Evolutionary conservation across 2,113 vertebrate genomes (phyloP).

Genomic region (Epinephelus moara): DNA sequence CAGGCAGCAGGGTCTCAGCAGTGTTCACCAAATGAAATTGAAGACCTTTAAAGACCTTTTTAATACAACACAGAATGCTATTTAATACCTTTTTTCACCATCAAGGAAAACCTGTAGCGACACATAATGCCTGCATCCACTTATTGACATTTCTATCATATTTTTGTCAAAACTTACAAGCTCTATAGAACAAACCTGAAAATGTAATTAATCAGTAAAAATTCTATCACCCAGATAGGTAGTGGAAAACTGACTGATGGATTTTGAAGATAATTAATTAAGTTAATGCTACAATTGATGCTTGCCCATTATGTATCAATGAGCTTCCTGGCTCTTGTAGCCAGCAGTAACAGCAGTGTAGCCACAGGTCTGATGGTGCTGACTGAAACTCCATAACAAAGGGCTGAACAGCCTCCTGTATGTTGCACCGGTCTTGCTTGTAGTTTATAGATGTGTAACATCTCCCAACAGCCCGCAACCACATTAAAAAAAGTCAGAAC

Average conservation of each 20-base stretch:
- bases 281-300: neutral
- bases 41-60: neutral
- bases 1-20: too few species aligned
- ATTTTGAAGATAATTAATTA: neutral
- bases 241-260: neutral
- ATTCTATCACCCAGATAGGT: neutral
- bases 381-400: neutral
- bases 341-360: too few species aligned
- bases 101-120: neutral
- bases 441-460: neutral
- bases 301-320: too few species aligned
- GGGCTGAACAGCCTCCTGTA: too few species aligned
- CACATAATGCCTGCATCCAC: too few species aligned
- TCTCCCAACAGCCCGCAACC: neutral
- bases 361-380: neutral
- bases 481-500: neutral
- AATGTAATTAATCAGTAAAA: neutral
- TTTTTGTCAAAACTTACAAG: too few species aligned
- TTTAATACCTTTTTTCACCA: neutral
- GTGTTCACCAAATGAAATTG: neutral
- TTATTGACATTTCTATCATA: too few species aligned
- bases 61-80: neutral
- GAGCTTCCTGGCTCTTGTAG: too few species aligned
- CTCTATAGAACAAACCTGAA: neutral
- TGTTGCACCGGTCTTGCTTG: neutral